These are phyloP conservation scores for Aporrectodea caliginosa DNA, from an alignment of 1,140 invertebrate genomes.

Conservation along the genomic window DNA sequence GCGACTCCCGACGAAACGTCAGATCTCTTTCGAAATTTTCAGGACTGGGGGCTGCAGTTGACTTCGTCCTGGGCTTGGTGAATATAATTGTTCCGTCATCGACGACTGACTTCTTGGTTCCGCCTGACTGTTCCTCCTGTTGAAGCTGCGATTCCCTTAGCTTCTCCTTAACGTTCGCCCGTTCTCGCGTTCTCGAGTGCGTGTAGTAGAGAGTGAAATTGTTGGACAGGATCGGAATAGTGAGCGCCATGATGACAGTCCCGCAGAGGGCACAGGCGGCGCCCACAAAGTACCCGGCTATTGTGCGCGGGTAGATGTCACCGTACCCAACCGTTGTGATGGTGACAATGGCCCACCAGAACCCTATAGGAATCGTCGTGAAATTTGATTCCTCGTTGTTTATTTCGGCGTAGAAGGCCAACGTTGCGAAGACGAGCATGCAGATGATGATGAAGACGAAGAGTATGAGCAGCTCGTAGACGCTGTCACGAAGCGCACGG, in stretches of 20 bases:
- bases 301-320: conserved; percentile 68
- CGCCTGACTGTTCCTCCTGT: neutral
- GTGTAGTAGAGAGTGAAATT: conserved; percentile 56
- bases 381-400: conserved; percentile 65
- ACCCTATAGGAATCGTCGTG: conserved; percentile 92
- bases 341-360: conserved; percentile 97
- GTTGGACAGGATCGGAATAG: conserved; percentile 58
- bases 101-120: neutral
- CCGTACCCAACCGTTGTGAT: conserved; percentile 97
- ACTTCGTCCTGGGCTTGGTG: no score
- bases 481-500: conserved; percentile 49
- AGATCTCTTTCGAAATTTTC: no score
- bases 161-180: conserved; percentile 36
- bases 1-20: no score
- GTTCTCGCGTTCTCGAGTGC: conserved; percentile 41
- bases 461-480: conserved; percentile 62
- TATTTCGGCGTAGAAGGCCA: conserved; percentile 95
- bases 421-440: conserved; percentile 92
- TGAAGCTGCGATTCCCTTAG: neutral
- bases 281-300: conserved; percentile 86
- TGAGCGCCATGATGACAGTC: conserved; percentile 91
- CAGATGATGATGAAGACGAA: conserved; percentile 94
- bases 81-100: neutral
- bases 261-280: conserved; percentile 91
- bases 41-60: no score